Percentiles rank a stretch among this genome's conserved stretches.
These are phyloP conservation scores for Gisinianus flammeolus DNA, from an alignment of 2,888 invertebrate genomes.

Conservation along the genomic window DNA sequence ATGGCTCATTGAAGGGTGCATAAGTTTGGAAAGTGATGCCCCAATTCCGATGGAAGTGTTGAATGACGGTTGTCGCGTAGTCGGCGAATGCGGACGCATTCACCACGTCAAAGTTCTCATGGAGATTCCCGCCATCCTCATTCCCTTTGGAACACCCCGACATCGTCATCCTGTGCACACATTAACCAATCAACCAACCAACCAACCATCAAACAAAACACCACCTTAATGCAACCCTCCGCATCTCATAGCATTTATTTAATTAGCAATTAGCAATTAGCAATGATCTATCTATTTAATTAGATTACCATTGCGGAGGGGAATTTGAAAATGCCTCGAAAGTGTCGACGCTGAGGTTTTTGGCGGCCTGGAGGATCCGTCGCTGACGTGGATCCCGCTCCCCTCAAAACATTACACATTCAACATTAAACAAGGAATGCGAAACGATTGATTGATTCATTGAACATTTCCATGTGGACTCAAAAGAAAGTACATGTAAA, in stretches of 20 bases:
- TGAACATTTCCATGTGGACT: background rate
- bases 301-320: slow-evolving; percentile 55
- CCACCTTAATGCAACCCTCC: too few species aligned
- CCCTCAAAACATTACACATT: slow-evolving; percentile 37
- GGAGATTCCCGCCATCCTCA: slow-evolving; percentile 47
- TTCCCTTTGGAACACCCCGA: slow-evolving; percentile 55
- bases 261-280: too few species aligned
- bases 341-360: slow-evolving; percentile 47
- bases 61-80: slow-evolving; percentile 55
- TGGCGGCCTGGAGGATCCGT: slow-evolving; percentile 42
- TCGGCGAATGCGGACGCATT: slow-evolving; percentile 49
- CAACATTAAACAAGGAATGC: too few species aligned
- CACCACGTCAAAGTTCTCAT: slow-evolving; percentile 46
- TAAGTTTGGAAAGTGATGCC: slow-evolving; percentile 52
- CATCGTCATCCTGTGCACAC: slow-evolving; percentile 51
- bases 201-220: too few species aligned
- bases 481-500: background rate
- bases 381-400: slow-evolving; percentile 51
- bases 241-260: too few species aligned
- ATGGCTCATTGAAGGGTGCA: slow-evolving; percentile 57
- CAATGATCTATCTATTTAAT: background rate
- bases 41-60: slow-evolving; percentile 47
- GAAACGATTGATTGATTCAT: background rate
- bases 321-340: slow-evolving; percentile 57
- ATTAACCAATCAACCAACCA: too few species aligned